phyloP scores from a whole-genome alignment of 2,113 vertebrate genomes.

The Aphelocoma coerulescens region DNA sequence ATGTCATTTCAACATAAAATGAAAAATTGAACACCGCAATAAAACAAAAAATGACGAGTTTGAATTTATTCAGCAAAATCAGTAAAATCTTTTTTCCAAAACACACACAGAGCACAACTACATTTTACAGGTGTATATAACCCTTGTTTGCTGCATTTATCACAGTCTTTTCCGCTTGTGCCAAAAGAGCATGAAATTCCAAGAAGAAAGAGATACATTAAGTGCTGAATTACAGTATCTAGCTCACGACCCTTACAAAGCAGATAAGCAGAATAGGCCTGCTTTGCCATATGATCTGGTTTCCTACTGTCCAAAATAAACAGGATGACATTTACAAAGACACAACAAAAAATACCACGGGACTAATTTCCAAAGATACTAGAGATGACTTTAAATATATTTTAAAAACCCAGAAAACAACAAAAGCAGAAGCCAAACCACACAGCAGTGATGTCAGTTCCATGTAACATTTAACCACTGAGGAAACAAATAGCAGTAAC shows the following conservation, averaged over 20 bases:
- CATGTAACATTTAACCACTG: not conserved
- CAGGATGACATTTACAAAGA: slow-evolving; percentile 43
- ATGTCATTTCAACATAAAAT: not conserved
- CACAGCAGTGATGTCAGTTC: not conserved
- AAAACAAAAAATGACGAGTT: not conserved
- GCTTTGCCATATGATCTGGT: not conserved
- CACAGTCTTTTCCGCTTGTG: not conserved
- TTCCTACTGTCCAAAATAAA: slow-evolving; percentile 31
- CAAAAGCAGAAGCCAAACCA: not conserved
- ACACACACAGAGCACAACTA: not conserved
- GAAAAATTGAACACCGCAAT: not conserved
- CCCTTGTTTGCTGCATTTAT: not conserved
- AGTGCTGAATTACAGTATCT: not conserved
- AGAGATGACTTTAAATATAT: not conserved
- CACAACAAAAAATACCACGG: not conserved
- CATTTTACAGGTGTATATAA: not conserved
- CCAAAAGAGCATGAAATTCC: not conserved
- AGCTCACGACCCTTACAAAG: not conserved
- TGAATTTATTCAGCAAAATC: not conserved
- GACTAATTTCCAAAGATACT: slow-evolving; percentile 12
- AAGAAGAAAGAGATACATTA: not conserved
- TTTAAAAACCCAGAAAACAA: not conserved
- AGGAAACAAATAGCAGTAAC: not conserved
- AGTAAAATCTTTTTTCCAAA: not conserved
- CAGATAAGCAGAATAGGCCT: not conserved